Conservation (phyloP, 2,888 invertebrate species). For the Nephrotoma flavescens region DNA sequence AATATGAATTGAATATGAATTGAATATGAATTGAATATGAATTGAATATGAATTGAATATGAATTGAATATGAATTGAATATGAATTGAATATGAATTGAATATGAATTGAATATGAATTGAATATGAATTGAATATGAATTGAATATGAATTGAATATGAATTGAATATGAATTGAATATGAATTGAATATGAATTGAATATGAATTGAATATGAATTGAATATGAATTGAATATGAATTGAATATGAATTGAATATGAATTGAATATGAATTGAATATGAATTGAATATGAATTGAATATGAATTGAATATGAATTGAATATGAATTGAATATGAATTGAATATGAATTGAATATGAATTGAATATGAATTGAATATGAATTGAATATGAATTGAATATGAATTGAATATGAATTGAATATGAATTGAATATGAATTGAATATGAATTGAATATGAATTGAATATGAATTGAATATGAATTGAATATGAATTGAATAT, state of each 20-base stretch:
- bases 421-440: neutral
- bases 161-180: neutral
- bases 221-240: neutral
- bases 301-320: neutral
- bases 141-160: neutral
- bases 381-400: neutral
- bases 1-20: neutral
- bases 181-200: neutral
- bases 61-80: neutral
- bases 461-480: neutral
- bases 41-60: neutral
- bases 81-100: neutral
- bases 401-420: neutral
- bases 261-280: neutral
- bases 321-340: neutral
- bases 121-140: neutral
- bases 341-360: neutral
- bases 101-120: neutral
- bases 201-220: neutral
- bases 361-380: neutral
- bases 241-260: neutral
- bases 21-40: neutral
- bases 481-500: neutral
- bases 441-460: neutral
- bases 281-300: neutral